Evolutionary conservation across 2,797 vertebrate genomes (phyloP).

Genomic region (Ceryle rudis): DNA sequence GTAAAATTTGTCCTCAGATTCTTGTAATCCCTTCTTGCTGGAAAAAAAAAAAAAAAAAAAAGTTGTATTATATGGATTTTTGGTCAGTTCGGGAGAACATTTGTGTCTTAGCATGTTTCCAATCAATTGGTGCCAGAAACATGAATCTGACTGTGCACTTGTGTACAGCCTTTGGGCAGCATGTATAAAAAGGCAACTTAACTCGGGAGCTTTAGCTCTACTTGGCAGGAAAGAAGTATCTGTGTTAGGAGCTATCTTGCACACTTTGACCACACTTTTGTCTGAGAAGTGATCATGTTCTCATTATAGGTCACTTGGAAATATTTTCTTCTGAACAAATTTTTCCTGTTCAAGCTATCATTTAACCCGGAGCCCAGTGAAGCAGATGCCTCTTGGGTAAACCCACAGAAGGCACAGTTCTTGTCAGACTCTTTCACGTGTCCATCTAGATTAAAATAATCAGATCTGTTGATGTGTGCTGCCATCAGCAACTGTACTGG

Average conservation of each 20-base stretch:
- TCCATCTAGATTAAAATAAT: conserved; percentile 1
- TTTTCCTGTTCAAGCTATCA: neutral
- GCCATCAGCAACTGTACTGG: neutral
- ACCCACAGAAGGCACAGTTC: neutral
- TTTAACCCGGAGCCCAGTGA: neutral
- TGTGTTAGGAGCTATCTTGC: neutral
- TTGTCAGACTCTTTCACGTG: neutral
- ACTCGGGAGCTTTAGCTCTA: neutral
- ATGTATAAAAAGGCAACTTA: neutral
- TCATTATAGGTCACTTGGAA: neutral
- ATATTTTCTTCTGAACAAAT: neutral
- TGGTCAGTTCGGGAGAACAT: neutral
- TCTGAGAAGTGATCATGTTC: neutral
- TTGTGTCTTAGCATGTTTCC: neutral
- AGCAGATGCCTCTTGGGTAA: neutral
- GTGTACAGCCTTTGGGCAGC: neutral
- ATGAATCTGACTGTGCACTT: neutral
- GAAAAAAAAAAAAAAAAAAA: neutral
- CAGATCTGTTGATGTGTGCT: neutral
- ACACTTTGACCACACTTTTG: neutral
- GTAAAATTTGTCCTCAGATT: neutral
- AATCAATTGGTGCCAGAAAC: neutral
- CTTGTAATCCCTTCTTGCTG: neutral
- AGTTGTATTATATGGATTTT: neutral
- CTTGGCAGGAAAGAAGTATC: neutral